Evolutionary conservation across 2,797 vertebrate genomes (phyloP).

Genomic region (Acrossocheilus wenchowensis): DNA sequence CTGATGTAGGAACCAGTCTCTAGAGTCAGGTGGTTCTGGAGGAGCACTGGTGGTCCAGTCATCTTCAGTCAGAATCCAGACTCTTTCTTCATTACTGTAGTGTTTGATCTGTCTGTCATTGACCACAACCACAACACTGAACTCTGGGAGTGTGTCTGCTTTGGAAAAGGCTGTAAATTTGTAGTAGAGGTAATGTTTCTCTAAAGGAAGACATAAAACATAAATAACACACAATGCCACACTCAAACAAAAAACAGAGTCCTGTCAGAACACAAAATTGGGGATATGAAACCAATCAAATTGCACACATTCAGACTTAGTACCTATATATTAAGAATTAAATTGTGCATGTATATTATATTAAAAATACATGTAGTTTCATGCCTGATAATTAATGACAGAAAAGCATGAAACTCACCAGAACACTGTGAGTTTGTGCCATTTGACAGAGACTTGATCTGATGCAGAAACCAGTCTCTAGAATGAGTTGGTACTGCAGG

Average conservation of each 20-base stretch:
- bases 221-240: no score
- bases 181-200: not conserved
- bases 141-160: not conserved
- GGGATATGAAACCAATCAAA: no score
- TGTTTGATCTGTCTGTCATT: not conserved
- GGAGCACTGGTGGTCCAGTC: not conserved
- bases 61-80: not conserved
- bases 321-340: no score
- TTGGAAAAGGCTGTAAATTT: not conserved
- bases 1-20: not conserved
- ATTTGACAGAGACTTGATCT: not conserved
- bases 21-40: not conserved
- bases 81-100: not conserved
- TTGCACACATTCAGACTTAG: no score
- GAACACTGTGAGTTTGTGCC: not conserved
- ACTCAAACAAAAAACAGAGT: no score
- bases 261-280: no score
- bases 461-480: not conserved
- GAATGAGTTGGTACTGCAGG: not conserved
- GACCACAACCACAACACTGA: not conserved
- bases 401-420: not conserved
- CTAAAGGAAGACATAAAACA: not conserved
- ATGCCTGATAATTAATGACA: no score
- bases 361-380: no score
- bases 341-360: no score